phyloP scores from a whole-genome alignment of 2,797 vertebrate genomes.

The Micrastur ruficollis region DNA sequence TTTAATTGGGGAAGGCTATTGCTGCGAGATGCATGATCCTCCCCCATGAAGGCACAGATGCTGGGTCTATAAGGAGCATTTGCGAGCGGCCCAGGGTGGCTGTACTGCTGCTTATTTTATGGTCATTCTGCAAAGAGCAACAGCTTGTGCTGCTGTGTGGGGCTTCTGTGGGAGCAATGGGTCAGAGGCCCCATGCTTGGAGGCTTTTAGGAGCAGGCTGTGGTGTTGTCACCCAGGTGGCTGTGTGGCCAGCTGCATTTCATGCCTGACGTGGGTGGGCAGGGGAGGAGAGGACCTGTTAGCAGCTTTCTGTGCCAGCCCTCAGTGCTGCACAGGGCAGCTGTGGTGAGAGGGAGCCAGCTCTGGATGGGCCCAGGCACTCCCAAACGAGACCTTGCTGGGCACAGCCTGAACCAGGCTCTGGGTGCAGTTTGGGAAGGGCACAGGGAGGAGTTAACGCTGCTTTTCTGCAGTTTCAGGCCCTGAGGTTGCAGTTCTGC shows the following conservation, averaged over 20 bases:
- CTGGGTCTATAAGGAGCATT: not conserved
- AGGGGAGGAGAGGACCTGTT: not conserved
- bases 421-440: not conserved
- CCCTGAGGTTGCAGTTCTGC: not conserved
- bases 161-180: rapidly evolving
- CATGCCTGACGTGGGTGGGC: not conserved
- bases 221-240: not conserved
- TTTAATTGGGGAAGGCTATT: not conserved
- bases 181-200: rapidly evolving
- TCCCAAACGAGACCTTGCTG: not conserved
- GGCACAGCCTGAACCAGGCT: not conserved
- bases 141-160: not conserved
- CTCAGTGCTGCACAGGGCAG: not conserved
- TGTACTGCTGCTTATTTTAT: not conserved
- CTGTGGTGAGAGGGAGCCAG: not conserved
- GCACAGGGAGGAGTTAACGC: not conserved
- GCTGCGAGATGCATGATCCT: not conserved
- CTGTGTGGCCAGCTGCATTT: not conserved
- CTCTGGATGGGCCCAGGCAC: rapidly evolving
- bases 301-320: not conserved
- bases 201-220: not conserved
- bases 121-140: not conserved
- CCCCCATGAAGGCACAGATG: not conserved
- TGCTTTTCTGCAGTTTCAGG: not conserved
- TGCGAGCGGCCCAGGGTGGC: not conserved